phyloP scores from a whole-genome alignment of 1,140 invertebrate species.

The Trichogramma pretiosum region DNA sequence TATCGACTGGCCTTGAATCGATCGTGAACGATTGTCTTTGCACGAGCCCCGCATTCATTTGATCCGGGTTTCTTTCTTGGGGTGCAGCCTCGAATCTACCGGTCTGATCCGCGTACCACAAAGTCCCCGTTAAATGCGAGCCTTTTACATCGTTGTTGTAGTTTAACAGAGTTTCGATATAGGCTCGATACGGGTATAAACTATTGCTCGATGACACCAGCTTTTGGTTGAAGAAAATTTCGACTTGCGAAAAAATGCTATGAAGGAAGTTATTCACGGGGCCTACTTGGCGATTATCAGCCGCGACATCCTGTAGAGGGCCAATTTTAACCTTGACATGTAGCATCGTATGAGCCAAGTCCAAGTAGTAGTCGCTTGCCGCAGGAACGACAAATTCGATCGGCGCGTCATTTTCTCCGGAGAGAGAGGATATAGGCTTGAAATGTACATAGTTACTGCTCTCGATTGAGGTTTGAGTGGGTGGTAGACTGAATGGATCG shows the following conservation, averaged over 20 bases:
- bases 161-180: slow-evolving; percentile 38
- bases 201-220: slow-evolving; percentile 42
- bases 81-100: slow-evolving; percentile 14
- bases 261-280: slow-evolving; percentile 36
- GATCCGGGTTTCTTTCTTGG: background rate
- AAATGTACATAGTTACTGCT: slow-evolving; percentile 31
- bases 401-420: slow-evolving; percentile 21
- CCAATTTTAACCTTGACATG: too few relatives aligned
- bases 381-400: slow-evolving; percentile 31
- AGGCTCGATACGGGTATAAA: slow-evolving; percentile 39
- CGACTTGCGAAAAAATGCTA: slow-evolving; percentile 36
- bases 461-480: slow-evolving; percentile 36
- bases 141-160: slow-evolving; percentile 35
- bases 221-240: too few relatives aligned
- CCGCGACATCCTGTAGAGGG: background rate
- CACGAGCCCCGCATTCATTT: slow-evolving; percentile 6
- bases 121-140: slow-evolving; percentile 31
- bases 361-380: background rate
- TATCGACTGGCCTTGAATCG: slow-evolving; percentile 8
- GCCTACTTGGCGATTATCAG: slow-evolving; percentile 13
- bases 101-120: slow-evolving; percentile 22
- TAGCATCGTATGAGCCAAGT: too few relatives aligned
- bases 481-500: slow-evolving; percentile 41
- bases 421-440: slow-evolving; percentile 36
- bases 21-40: background rate